Percentiles rank a stretch among this genome's conserved stretches.
These are phyloP conservation scores for Elephantulus edwardii DNA, from an alignment of 2,113 vertebrate species.

Conservation along the genomic window DNA sequence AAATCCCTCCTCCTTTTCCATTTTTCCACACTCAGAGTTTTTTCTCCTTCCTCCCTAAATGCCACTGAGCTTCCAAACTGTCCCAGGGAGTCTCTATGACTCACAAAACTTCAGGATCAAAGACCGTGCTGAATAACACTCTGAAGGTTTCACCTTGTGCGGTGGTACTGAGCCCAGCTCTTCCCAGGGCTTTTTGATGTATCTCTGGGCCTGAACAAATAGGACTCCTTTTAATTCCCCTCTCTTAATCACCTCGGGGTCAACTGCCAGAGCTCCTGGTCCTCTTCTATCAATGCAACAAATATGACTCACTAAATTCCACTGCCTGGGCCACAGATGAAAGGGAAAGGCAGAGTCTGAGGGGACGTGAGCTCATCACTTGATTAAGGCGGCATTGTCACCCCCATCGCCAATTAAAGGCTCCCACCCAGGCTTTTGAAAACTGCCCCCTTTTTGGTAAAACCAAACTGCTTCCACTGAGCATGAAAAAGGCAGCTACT, in stretches of 20 bases:
- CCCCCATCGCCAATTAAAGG: slow-evolving; percentile 33
- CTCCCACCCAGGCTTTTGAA: neutral
- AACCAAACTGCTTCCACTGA: neutral
- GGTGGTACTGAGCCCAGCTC: fast-evolving
- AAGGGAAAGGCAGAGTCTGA: neutral
- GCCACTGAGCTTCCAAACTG: slow-evolving; percentile 9
- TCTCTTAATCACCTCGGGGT: slow-evolving; percentile 2
- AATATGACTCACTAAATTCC: neutral
- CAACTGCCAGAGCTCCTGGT: slow-evolving; percentile 17
- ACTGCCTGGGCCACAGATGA: slow-evolving; percentile 5
- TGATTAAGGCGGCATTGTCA: neutral
- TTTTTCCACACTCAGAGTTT: neutral
- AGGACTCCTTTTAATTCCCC: neutral
- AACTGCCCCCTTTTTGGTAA: neutral
- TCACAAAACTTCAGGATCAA: slow-evolving; percentile 47
- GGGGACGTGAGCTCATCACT: neutral
- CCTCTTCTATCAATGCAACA: slow-evolving; percentile 31
- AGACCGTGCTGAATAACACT: neutral
- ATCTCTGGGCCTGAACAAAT: slow-evolving; percentile 16
- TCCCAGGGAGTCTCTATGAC: neutral
- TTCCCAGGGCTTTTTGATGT: slow-evolving; percentile 37
- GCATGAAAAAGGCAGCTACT: neutral
- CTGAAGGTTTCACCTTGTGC: neutral
- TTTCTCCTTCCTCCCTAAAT: slow-evolving; percentile 27
- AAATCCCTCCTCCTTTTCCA: neutral